These are phyloP conservation scores for Pyrocephalus nanus DNA, from an alignment of 2,797 vertebrate genomes.

Conservation along the genomic window DNA sequence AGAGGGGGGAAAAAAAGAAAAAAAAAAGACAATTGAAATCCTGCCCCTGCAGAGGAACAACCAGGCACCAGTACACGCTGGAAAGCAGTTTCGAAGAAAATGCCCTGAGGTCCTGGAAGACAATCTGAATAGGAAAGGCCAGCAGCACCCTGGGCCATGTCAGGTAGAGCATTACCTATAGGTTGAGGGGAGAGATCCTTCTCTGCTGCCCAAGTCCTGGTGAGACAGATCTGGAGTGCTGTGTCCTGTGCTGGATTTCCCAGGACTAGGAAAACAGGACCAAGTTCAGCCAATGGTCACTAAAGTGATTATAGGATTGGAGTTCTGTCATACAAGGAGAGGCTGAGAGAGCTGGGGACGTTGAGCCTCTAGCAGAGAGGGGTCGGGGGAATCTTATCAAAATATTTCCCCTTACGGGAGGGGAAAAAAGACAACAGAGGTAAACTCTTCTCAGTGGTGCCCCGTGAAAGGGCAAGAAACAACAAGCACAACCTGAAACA, in stretches of 20 bases:
- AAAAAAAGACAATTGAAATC: not conserved
- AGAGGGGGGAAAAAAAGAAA: not conserved
- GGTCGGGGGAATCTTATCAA: not conserved
- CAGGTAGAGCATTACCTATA: not conserved
- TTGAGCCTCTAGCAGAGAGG: not conserved
- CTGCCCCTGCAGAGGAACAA: not conserved
- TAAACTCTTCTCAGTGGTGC: not conserved
- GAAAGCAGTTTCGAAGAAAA: not conserved
- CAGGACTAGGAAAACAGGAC: not conserved
- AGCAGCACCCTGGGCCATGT: not conserved
- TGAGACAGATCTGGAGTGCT: not conserved
- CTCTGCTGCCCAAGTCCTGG: not conserved
- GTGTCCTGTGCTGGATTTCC: not conserved
- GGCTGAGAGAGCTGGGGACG: not conserved
- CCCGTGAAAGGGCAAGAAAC: not conserved
- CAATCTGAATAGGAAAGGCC: not conserved
- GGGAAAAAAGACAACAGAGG: not conserved
- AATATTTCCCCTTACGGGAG: not conserved
- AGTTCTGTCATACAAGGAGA: accelerated
- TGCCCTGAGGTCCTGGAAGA: not conserved
- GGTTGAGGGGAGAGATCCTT: not conserved
- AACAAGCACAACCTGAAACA: not conserved
- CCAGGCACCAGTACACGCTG: not conserved
- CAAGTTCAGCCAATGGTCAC: not conserved
- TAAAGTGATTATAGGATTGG: not conserved